phyloP scores from a whole-genome alignment of 2,113 vertebrate genomes.

The Montifringilla adamsi region DNA sequence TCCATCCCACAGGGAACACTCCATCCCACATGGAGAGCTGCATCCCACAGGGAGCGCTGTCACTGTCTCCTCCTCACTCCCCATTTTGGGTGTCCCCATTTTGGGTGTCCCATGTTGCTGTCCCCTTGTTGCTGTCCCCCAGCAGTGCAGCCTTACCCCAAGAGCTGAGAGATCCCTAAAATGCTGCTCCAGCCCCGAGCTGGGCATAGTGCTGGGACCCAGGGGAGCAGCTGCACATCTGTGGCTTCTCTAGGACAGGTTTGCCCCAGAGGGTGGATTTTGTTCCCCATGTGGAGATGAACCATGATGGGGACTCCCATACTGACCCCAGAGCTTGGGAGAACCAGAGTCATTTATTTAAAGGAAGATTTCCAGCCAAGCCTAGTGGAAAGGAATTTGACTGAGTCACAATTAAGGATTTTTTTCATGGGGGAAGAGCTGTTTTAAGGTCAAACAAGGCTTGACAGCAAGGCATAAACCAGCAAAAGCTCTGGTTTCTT shows the following conservation, averaged over 20 bases:
- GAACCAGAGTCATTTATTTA: neutral
- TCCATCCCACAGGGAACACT: neutral
- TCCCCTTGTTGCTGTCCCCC: neutral
- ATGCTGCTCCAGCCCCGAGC: neutral
- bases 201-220: neutral
- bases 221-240: neutral
- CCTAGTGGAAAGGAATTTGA: neutral
- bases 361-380: neutral
- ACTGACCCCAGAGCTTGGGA: neutral
- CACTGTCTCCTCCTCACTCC: neutral
- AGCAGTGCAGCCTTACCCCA: neutral
- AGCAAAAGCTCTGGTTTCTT: neutral
- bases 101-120: neutral
- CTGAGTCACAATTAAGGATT: neutral
- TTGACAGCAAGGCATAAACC: neutral
- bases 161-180: neutral
- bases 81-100: neutral
- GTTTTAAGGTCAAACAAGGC: neutral
- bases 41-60: neutral
- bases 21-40: fast-evolving
- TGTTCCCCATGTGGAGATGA: neutral
- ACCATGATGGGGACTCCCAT: fast-evolving
- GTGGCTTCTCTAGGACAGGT: neutral
- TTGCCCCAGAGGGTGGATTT: neutral
- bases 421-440: neutral